Evolutionary conservation across 2,797 vertebrate species (phyloP), one percentile per base, ranked within the genome.

Genomic region (Myiotriccus ornatus): DNA sequence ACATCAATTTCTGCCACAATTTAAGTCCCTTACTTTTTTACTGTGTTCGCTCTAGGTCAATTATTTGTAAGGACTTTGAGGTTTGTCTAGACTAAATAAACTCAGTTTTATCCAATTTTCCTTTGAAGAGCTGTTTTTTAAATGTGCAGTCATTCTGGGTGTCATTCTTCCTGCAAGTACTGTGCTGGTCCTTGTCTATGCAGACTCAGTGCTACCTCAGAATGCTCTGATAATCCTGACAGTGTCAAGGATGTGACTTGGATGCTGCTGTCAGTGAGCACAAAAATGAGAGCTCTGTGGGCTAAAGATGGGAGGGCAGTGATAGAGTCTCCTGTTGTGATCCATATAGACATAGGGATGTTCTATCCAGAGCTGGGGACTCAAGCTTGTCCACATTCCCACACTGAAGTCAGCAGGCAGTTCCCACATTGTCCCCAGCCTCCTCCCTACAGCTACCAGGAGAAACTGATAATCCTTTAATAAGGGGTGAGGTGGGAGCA

Each of bases 281-380:
- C 10, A 28, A 22, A 44, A 75, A 21, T 17, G 28, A 75, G 30
- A 84, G 9, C 28, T 67, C 34, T 37, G 22, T 25, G 16, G 12
- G 4, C 49, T 53, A 17, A 60, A 78, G 16, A 35, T 4, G n/a
- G 63, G 8, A 68, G 0, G 19, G 16, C 18, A 79, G 37, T 12
- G 57, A n/a, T 30, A 23, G 15, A 47, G 13, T 67, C 9, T 37
- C 23, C 23, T 80, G 4, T 32, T 41, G 35, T 63, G 49, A 21
- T 44, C 8, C 1, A 0, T 34, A 24, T 1, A 75, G 41, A 27
- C 12, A 8, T 1, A 56, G 5, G 11, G 10, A 56, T 4, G 4
- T 71, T 44, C 10, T 30, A 1, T 37, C 18, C 15, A 2, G 2
- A 43, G 7, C 7, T 55, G 32, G 30, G 6, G 3, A 73, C 17